Base-by-base conservation (phyloP, 1,140 invertebrate genomes). In the Charaxes varanes region DNA sequence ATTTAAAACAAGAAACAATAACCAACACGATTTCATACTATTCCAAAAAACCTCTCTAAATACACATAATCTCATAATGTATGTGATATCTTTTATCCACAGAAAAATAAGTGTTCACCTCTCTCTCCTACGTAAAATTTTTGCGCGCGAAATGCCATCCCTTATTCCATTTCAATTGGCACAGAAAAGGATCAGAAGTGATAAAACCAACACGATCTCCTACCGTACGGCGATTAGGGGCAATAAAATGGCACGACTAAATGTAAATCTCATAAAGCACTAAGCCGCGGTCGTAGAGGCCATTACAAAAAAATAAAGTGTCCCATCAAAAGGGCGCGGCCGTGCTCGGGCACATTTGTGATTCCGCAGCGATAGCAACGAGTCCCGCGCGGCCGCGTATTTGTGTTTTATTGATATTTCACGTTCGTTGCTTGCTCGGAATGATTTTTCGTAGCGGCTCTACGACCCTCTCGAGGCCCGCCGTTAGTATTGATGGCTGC, bases 361-460 rank as follows among this genome's bases (percentile, higher is more conserved):
- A 69, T 67, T 69, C 68, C 11, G 50, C 14, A 23, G 54, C 65
- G 62, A 42, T 49, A 35, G 31, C 44, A 64, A 76, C 53, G 67
- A 57, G 51, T 69, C 70, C 72, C 72, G 32, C 18, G 51, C 43
- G 51, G 47, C 26, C 28, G 41, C 40, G 51, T 51, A 59, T 64
- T 73, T 69, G 71, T 78, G 62, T 80, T 79, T 82, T 82, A 82
- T 82, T 82, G 78, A 82, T 82, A 82, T 79, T 82, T 82, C 76
- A 76, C 65, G 54, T 46, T n/a, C n/a, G n/a, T n/a, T n/a, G n/a
- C n/a, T n/a, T n/a, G n/a, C n/a, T n/a, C 37, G 65, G 74, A 79
- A 82, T 82, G 74, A 82, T 82, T 82, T 80, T 67, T n/a, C 55
- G 71, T 62, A 59, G 66, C 62, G 58, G 58, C 59, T 62, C 35